Conservation (phyloP, 2,797 vertebrate species). For the Etheostoma perlongum region DNA sequence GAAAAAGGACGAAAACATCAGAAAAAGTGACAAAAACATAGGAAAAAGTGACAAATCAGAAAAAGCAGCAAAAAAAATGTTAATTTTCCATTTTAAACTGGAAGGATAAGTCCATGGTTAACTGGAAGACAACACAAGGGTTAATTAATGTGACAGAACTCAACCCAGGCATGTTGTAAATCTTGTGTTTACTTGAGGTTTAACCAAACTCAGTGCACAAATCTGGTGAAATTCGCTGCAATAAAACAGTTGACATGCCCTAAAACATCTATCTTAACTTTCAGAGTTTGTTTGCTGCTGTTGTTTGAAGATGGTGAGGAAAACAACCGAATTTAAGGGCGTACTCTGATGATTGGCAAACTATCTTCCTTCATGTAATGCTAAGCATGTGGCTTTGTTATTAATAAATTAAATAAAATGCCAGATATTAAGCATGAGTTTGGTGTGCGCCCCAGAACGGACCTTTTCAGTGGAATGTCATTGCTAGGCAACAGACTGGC, state of each 20-base stretch:
- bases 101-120: no score
- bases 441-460: background rate
- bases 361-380: background rate
- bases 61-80: no score
- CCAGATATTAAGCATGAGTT: background rate
- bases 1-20: no score
- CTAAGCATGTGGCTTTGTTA: background rate
- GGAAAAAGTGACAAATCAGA: no score
- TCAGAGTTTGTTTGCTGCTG: background rate
- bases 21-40: no score
- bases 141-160: background rate
- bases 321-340: background rate
- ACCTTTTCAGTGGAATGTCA: no score
- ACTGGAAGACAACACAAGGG: no score
- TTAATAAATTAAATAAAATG: background rate
- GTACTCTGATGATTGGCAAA: background rate
- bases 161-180: rapidly evolving
- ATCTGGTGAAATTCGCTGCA: background rate
- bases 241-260: background rate
- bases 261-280: background rate
- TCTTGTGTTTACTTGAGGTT: background rate
- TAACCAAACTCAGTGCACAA: rapidly evolving
- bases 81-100: no score
- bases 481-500: no score
- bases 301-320: background rate